Percentiles rank a stretch among this genome's conserved stretches.
These are phyloP conservation scores for Rattus rattus DNA, from an alignment of 2,113 vertebrate genomes.

Conservation along the genomic window DNA sequence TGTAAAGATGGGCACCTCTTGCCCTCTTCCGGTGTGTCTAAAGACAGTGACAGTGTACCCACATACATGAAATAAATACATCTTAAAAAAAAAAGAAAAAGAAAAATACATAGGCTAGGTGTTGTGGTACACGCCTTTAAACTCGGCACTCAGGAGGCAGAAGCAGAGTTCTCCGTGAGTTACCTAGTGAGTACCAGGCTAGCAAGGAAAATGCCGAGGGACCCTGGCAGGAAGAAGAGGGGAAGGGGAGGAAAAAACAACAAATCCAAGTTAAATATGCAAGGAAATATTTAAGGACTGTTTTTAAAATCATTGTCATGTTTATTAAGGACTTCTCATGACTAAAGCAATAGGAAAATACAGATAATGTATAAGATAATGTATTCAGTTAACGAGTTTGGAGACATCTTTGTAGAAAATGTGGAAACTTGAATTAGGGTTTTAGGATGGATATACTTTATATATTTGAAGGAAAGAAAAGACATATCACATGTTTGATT, in stretches of 20 bases:
- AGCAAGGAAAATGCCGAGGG: background rate
- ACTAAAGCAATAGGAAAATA: constrained; percentile 5
- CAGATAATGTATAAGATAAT: background rate
- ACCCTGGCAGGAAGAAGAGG: background rate
- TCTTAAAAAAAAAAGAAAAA: too few species aligned
- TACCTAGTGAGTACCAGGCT: background rate
- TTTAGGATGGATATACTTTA: constrained; percentile 54
- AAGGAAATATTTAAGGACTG: background rate
- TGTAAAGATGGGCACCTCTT: too few species aligned
- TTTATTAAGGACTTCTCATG: constrained; percentile 35
- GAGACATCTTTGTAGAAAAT: constrained; percentile 1
- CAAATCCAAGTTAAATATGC: background rate
- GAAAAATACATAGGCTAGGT: background rate
- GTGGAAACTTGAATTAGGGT: constrained; percentile 27
- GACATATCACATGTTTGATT: background rate
- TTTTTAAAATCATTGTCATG: background rate
- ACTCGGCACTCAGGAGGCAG: background rate
- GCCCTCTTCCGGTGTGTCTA: too few species aligned
- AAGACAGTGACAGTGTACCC: too few species aligned
- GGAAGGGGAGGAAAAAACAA: background rate
- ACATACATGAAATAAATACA: too few species aligned
- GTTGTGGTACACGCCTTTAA: background rate
- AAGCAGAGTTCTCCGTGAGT: background rate
- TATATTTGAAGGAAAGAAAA: constrained; percentile 1
- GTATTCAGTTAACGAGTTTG: background rate